Evolutionary conservation across 2,113 vertebrate species (phyloP), one percentile per base, ranked within the genome.

Genomic region (Entosphenus tridentatus): DNA sequence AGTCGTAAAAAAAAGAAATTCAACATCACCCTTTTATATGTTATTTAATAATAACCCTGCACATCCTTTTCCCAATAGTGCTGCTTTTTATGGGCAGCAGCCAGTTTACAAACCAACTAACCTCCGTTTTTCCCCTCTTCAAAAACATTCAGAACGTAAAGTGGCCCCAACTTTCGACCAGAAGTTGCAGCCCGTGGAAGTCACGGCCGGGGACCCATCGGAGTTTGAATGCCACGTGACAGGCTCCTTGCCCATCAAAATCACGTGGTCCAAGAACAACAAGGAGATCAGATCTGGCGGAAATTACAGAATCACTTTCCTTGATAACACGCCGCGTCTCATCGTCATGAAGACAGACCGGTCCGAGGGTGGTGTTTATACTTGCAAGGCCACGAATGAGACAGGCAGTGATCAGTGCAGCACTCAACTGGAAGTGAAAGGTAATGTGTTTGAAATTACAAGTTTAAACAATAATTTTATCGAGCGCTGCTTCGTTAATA

Each of bases 181-280:
- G 21, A 65, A 21, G 21, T 65, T 65, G 62, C 77, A 77, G 56
- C 82, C 89, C n/a, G 75, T 83, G 11, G 82, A 91, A 56, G 84
- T 85, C 71, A 83, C 82, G 2, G 81, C 89, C 71, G 92, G 89
- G 56, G 83, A 84, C 78, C 82, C 83, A 72, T 82, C 88, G 68
- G 83, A 82, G 72, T 85, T 98, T 76, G 89, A 91, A 75, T 96
- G 92, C 76, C 91, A 95, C 8, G 2, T 95, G 74, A 90, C 80
- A 3, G 93, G 92, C 72, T 89, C 93, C 10, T 72, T 81, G 68
- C 89, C 93, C 39, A 84, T 98, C 72, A 96, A 86, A 80, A 83
- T 98, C 74, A 86, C 83, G 70, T 98, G 92, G 93, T 89, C 62
- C 21, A n/a, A 21, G 62, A 21, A 21, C n/a, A 65, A 65, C 62